Evolutionary conservation across 2,888 invertebrate species (phyloP), one percentile per base, ranked within the genome.

Genomic region (Netelia virgata): DNA sequence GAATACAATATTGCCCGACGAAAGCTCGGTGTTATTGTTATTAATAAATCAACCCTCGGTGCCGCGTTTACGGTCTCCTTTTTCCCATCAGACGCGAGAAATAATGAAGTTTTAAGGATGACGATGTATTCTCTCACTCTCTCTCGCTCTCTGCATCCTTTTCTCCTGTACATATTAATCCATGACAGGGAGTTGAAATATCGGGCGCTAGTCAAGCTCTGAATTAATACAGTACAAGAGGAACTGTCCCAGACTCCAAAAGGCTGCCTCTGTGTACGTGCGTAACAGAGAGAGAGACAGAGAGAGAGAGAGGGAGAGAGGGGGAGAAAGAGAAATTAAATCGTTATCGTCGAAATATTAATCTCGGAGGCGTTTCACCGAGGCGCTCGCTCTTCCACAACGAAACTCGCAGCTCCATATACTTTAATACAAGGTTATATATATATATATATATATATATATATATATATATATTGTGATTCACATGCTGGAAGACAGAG

Each of bases 261-360:
- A 77, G 14, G 20, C 23, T 41, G 47, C 20, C 43, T 43, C n/a
- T 41, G 20, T 69, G 69, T 70, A 14, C 47, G n/a, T n/a, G 59
- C 11, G 59, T 1, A 47, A 55, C 55, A 64, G 61, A 36, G 28
- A 28, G 36, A 36, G 79, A 78, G 70, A 83, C 86, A 86, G 41
- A n/a, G 63, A 61, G 70, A 47, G 28, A 14, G 82, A 76, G 77
- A n/a, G 68, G 73, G 20, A 9, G 53, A 64, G 70, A 23, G 57
- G 14, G 72, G 77, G 78, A 14, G 70, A 82, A 78, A 82, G 76
- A 75, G 87, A 86, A 80, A 75, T 83, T 83, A 86, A 85, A 86
- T 90, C 88, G 89, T 91, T 91, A 91, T 89, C 88, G 86, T 87
- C 86, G 87, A 92, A 91, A 91, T 92, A 92, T 92, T 92, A 92